Conservation (phyloP, 2,888 invertebrate species). For the Drosophila parthenogenetica region DNA sequence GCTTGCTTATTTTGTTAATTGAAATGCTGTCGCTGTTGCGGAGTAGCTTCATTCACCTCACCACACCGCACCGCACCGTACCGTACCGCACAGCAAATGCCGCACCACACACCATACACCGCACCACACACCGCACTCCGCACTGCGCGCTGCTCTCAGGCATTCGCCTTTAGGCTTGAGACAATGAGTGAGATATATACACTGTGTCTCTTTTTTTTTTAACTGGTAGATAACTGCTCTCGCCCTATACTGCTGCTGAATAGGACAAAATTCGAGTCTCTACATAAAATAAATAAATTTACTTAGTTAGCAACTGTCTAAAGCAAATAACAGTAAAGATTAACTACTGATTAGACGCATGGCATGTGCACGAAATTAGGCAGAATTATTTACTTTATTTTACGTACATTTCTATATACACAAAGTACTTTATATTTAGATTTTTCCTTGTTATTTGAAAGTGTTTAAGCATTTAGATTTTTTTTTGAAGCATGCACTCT, state of each 20-base stretch:
- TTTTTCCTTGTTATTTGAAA: constrained; percentile 13
- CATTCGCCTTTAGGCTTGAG: constrained; percentile 20
- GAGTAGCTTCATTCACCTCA: constrained; percentile 11
- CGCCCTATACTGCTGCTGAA: constrained; percentile 14
- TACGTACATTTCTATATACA: no score
- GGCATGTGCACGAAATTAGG: neutral
- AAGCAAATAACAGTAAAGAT: constrained; percentile 15
- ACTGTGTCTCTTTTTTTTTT: constrained; percentile 21
- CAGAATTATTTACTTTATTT: constrained; percentile 9
- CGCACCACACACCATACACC: neutral
- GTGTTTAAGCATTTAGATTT: constrained; percentile 7
- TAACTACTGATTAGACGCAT: constrained; percentile 18
- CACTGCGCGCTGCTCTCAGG: constrained; percentile 19
- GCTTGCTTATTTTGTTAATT: constrained; percentile 76
- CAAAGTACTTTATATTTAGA: neutral
- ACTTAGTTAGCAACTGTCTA: constrained; percentile 31
- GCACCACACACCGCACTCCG: neutral
- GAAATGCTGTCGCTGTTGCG: constrained; percentile 62
- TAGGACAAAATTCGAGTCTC: constrained; percentile 12
- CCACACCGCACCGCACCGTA: neutral
- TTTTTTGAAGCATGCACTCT: no score
- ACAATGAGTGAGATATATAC: constrained; percentile 18
- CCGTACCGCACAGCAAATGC: constrained; percentile 1
- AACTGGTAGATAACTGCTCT: constrained; percentile 31
- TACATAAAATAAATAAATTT: constrained; percentile 35